Conservation (phyloP, 2,797 vertebrate genomes). For the Mastacembelus armatus region DNA sequence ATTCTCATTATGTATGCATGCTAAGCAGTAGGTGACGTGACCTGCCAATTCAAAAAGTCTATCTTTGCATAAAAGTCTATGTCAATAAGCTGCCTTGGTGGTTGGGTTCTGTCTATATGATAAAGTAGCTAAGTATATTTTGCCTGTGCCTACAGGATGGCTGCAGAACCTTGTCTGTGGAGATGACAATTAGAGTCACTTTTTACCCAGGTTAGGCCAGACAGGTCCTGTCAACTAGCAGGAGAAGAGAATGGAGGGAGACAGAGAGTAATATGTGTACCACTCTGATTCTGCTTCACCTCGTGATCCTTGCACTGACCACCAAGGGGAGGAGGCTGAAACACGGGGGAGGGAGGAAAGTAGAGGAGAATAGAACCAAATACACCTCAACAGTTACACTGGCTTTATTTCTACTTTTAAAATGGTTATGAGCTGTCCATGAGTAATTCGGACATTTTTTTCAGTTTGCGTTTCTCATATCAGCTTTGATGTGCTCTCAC, state of each 20-base stretch:
- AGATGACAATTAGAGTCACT: constrained; percentile 91
- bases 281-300: constrained; percentile 82
- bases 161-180: constrained; percentile 86
- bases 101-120: constrained; percentile 84
- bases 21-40: constrained; percentile 82
- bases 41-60: constrained; percentile 87
- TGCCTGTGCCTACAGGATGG: constrained; percentile 80
- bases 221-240: constrained; percentile 84
- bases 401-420: constrained; percentile 75
- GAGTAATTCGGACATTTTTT: constrained; percentile 70
- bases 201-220: constrained; percentile 86
- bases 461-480: constrained; percentile 59
- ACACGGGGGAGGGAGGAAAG: constrained; percentile 31
- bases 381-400: constrained; percentile 65
- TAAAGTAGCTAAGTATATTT: constrained; percentile 88
- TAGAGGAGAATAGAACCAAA: constrained; percentile 54
- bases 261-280: constrained; percentile 87
- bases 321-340: constrained; percentile 58
- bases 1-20: constrained; percentile 81
- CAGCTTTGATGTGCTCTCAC: constrained; percentile 62
- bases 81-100: constrained; percentile 78
- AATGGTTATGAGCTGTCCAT: constrained; percentile 77
- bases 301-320: constrained; percentile 84
- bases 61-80: constrained; percentile 86
- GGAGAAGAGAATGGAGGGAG: constrained; percentile 79